A percentile compares a stretch with the other conserved stretches of the same genome.
phyloP scores from a whole-genome alignment of 1,140 invertebrate genomes.

The Procambarus virginalis region DNA sequence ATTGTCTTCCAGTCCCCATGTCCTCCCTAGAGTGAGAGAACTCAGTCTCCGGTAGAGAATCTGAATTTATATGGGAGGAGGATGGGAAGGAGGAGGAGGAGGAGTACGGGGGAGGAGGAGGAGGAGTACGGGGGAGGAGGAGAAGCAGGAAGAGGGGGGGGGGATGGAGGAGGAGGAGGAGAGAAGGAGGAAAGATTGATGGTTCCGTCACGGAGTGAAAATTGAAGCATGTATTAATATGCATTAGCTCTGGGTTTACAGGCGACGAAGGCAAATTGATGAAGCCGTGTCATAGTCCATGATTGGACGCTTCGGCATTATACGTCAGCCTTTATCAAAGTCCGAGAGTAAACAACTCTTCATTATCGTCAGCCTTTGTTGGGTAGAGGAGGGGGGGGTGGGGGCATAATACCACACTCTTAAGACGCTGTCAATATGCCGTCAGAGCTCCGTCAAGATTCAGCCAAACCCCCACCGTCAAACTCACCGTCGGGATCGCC shows the following conservation, averaged over 20 bases:
- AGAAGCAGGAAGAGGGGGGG: no score
- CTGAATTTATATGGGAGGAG: no score
- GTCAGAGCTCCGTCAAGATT: no score
- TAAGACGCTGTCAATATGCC: no score
- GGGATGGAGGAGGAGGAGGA: no score
- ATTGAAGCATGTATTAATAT: constrained; percentile 34
- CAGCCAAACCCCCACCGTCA: no score
- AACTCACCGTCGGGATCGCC: no score
- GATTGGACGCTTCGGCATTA: constrained; percentile 43
- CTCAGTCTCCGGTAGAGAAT: no score
- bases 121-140: neutral
- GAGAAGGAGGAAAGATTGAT: constrained; percentile 15
- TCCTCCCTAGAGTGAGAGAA: no score
- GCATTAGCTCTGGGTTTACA: constrained; percentile 12
- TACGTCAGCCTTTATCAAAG: constrained; percentile 49
- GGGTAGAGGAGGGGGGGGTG: neutral
- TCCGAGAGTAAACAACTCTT: constrained; percentile 54
- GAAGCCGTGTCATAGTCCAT: constrained; percentile 35
- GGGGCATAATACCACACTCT: no score
- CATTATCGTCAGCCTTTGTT: constrained; percentile 47
- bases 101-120: neutral
- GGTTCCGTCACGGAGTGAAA: neutral
- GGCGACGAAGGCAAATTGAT: constrained; percentile 27
- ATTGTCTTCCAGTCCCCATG: no score
- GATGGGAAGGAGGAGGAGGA: neutral